These are phyloP conservation scores for Nephotettix cincticeps DNA, from an alignment of 1,140 invertebrate genomes.

Conservation along the genomic window DNA sequence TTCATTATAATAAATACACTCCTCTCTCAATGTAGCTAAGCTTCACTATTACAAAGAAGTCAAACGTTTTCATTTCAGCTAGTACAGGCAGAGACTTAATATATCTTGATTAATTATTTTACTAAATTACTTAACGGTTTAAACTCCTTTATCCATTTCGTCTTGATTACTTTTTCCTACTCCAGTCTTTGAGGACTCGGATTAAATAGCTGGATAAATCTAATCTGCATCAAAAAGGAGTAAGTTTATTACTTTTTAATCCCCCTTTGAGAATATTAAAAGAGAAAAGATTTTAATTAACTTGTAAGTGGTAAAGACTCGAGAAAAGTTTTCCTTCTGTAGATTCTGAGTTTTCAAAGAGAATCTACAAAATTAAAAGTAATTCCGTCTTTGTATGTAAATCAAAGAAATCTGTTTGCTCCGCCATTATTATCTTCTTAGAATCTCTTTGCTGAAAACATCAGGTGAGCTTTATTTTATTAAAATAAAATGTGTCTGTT, in stretches of 20 bases:
- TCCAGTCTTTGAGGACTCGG: conserved; percentile 22
- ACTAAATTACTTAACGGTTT: conserved; percentile 29
- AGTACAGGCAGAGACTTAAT: conserved; percentile 12
- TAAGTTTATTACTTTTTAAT: conserved; percentile 51
- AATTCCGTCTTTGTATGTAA: conserved; percentile 18
- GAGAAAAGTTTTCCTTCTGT: conserved; percentile 5
- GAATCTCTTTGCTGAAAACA: background rate
- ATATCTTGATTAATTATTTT: conserved; percentile 31
- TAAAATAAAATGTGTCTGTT: too few relatives aligned
- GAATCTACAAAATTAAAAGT: conserved; percentile 20
- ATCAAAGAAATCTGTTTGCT: conserved; percentile 11
- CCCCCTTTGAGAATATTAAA: conserved; percentile 50
- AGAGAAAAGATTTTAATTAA: conserved; percentile 40
- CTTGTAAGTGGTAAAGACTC: conserved; percentile 34
- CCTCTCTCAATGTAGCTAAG: too few relatives aligned
- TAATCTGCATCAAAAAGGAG: conserved; percentile 44
- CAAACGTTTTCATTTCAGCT: background rate
- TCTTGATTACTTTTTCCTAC: conserved; percentile 13
- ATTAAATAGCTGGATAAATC: conserved; percentile 36
- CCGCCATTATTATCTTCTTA: conserved; percentile 1
- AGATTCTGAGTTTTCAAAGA: conserved; percentile 6
- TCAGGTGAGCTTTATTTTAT: background rate
- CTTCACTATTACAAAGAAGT: too few relatives aligned
- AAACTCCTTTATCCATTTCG: conserved; percentile 22
- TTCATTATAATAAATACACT: too few relatives aligned